Evolutionary conservation across 2,797 vertebrate species (phyloP).

Genomic region (Helostoma temminkii): DNA sequence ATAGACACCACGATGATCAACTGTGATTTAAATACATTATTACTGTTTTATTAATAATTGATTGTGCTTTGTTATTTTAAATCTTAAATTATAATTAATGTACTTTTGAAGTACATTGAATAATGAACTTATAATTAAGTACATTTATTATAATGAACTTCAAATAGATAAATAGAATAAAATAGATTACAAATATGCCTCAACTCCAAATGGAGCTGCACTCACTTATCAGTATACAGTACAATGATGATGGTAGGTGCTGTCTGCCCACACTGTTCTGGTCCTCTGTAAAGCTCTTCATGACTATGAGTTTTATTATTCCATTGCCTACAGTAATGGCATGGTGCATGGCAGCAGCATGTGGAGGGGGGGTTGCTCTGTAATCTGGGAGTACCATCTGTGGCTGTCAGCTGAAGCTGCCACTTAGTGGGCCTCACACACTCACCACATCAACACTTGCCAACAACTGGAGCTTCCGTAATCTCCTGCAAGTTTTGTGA

Average conservation of each 20-base stretch:
- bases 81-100: too few relatives aligned
- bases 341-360: constrained; percentile 51
- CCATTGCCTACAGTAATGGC: constrained; percentile 53
- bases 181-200: constrained; percentile 57
- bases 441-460: constrained; percentile 58
- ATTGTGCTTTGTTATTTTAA: too few relatives aligned
- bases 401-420: constrained; percentile 77
- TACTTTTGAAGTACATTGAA: too few relatives aligned
- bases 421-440: constrained; percentile 71
- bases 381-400: constrained; percentile 79
- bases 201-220: constrained; percentile 35
- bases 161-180: too few relatives aligned
- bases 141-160: too few relatives aligned
- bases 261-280: constrained; percentile 47
- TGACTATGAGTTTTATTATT: constrained; percentile 43
- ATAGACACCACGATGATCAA: not conserved
- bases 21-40: constrained; percentile 9
- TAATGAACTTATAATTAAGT: too few relatives aligned
- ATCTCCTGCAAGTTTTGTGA: constrained; percentile 25
- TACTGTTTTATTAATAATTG: too few relatives aligned
- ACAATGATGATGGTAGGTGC: constrained; percentile 15
- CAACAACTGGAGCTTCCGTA: constrained; percentile 45
- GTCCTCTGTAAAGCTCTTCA: constrained; percentile 24
- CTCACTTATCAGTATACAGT: constrained; percentile 43
- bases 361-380: constrained; percentile 23